Percentiles rank a stretch among this genome's conserved stretches.
phyloP scores from a whole-genome alignment of 2,888 invertebrate genomes.

The Cylindroiulus punctatus region DNA sequence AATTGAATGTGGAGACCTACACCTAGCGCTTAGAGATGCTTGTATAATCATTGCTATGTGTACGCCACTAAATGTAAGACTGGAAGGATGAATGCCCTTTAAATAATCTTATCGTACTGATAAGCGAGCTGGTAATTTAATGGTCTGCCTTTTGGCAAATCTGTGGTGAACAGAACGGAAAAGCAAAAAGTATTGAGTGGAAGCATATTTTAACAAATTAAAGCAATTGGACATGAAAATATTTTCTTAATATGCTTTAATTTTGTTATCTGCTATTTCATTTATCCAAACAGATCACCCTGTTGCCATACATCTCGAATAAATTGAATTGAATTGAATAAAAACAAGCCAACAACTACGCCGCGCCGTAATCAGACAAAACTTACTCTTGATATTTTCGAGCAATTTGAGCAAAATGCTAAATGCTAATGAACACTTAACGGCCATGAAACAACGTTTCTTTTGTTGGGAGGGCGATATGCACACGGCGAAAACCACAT shows the following conservation, averaged over 20 bases:
- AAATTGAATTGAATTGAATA: too few relatives aligned
- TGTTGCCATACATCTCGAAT: too few relatives aligned
- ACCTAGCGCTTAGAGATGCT: not conserved
- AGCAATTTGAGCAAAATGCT: not conserved
- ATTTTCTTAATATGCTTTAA: too few relatives aligned
- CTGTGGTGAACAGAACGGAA: not conserved
- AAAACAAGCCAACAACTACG: not conserved
- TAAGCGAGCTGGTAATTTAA: not conserved
- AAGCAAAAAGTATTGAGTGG: not conserved
- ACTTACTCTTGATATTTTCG: not conserved
- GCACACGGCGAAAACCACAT: not conserved
- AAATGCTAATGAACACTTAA: not conserved
- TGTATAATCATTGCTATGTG: not conserved
- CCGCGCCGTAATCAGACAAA: not conserved
- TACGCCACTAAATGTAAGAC: not conserved
- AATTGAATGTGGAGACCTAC: not conserved
- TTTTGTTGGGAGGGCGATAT: not conserved
- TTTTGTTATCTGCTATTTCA: too few relatives aligned
- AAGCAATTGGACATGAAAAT: too few relatives aligned
- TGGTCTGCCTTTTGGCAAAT: not conserved
- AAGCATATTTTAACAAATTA: too few relatives aligned
- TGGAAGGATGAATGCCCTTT: conserved; percentile 25
- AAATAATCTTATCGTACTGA: conserved; percentile 28
- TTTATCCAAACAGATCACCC: too few relatives aligned
- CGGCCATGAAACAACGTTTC: not conserved